Percentiles rank a stretch among this genome's conserved stretches.
phyloP scores from a whole-genome alignment of 2,797 vertebrate species.

The Amblyopsis hoosieri region DNA sequence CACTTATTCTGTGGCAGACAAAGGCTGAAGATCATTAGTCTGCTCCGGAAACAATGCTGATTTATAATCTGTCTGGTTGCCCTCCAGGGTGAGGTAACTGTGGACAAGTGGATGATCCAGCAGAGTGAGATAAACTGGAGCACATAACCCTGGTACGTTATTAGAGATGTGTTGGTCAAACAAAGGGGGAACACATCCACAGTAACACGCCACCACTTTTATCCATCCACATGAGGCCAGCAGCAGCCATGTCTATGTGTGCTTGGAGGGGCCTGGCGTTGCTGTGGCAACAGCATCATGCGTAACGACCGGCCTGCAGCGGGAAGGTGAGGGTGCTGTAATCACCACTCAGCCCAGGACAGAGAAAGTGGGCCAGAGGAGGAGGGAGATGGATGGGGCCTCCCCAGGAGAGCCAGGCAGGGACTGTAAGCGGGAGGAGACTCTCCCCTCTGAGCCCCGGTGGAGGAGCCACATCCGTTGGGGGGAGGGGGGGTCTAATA shows the following conservation, averaged over 20 bases:
- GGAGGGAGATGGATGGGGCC: conserved; percentile 33
- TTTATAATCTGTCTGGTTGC: conserved; percentile 58
- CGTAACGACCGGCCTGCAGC: conserved; percentile 41
- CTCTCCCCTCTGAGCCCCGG: conserved; percentile 11
- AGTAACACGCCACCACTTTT: background rate
- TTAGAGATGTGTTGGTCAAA: background rate
- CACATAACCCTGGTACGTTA: too few relatives aligned
- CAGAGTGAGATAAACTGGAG: too few relatives aligned
- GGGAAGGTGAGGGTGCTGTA: conserved; percentile 25
- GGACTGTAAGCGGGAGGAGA: conserved; percentile 15
- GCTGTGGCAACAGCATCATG: conserved; percentile 37
- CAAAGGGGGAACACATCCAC: background rate
- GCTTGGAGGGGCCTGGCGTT: conserved; percentile 12
- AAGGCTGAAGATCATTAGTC: conserved; percentile 67
- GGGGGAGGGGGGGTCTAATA: conserved; percentile 28
- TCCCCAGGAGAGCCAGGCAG: conserved; percentile 27
- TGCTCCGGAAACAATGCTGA: conserved; percentile 58
- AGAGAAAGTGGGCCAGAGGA: conserved; percentile 22
- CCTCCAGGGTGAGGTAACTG: too few relatives aligned
- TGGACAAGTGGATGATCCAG: too few relatives aligned
- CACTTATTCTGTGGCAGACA: conserved; percentile 60
- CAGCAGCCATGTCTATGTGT: conserved; percentile 14
- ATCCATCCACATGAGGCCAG: conserved; percentile 32
- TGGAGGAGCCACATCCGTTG: conserved; percentile 26
- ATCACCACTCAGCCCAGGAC: conserved; percentile 35